Conservation (phyloP, 2,888 invertebrate genomes). For the Pristionchus japonicus region DNA sequence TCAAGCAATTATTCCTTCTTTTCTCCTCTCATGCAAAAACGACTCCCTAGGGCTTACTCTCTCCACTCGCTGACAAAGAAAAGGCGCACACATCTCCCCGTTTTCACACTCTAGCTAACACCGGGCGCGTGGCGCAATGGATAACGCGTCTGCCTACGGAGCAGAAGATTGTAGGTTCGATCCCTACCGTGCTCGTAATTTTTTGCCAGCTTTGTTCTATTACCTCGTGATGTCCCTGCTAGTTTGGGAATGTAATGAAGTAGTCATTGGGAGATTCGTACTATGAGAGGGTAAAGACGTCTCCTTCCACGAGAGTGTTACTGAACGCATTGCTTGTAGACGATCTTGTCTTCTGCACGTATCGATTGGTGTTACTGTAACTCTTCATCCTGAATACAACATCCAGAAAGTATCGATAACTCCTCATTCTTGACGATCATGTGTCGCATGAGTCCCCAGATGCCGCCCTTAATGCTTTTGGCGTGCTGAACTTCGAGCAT, state of each 20-base stretch:
- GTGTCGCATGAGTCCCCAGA: slow-evolving; percentile 91
- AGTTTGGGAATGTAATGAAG: slow-evolving; percentile 76
- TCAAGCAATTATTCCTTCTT: background rate
- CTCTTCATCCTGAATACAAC: background rate
- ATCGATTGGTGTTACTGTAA: background rate
- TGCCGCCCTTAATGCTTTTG: slow-evolving; percentile 86
- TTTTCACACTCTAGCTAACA: background rate
- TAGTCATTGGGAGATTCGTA: slow-evolving; percentile 88
- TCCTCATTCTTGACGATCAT: slow-evolving; percentile 81
- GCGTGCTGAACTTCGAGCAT: slow-evolving; percentile 83
- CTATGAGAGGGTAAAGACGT: slow-evolving; percentile 92
- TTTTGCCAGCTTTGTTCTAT: background rate
- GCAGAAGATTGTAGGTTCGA: slow-evolving; percentile 77
- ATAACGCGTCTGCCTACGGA: slow-evolving; percentile 76
- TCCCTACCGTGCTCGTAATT: slow-evolving; percentile 61
- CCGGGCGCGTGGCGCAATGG: slow-evolving; percentile 71
- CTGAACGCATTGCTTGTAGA: slow-evolving; percentile 85
- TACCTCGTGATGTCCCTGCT: slow-evolving; percentile 52
- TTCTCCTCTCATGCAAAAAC: background rate
- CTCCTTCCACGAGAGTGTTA: slow-evolving; percentile 91
- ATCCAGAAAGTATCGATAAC: background rate
- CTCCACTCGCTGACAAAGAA: background rate
- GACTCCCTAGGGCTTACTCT: background rate
- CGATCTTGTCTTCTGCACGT: slow-evolving; percentile 68
- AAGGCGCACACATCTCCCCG: background rate